Evolutionary conservation across 2,113 vertebrate genomes (phyloP), one percentile per base, ranked within the genome.

Genomic region (Micromys minutus): DNA sequence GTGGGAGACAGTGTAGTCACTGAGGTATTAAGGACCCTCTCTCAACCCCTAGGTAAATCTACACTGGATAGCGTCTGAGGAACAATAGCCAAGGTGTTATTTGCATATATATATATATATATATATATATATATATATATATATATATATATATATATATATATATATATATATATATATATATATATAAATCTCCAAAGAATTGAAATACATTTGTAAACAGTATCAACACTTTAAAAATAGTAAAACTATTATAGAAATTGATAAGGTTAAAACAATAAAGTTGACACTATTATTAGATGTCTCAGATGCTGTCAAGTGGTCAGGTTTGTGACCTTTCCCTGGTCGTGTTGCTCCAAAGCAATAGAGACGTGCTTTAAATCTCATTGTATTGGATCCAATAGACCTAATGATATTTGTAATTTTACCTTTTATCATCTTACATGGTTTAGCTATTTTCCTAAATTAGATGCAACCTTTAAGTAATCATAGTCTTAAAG

Each of bases 361-460:
- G 42, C 31, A 7, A 50, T n/a, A 75, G 42, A 55, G 65, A 4
- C 86, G 36, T 45, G 21, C 17, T 75, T 93, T 85, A 59, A 34
- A 69, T 77, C 26, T 90, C 63, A 39, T 89, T 47, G 10, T 81
- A 57, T 63, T 19, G 12, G 76, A 71, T 57, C 90, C 59, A 84
- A 29, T 71, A 13, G 71, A 45, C 36, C 12, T 94, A 31, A 39
- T 31, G 26, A 36, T 67, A n/a, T 87, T 65, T 61, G 34, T 63
- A 13, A 39, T 92, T 86, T n/a, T 76, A 50, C 57, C 29, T 67
- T 85, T 85, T 85, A 65, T 67, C 11, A 17, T 91, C 47, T 93
- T 84, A 69, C 21, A 26, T 88, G 65, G 7, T 36, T 90, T 92
- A 81, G 47, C 50, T 45, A 34, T 80, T 94, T 92, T 87, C 77